These are phyloP conservation scores for Acleris cristana DNA, from an alignment of 2,888 invertebrate species.

Conservation along the genomic window DNA sequence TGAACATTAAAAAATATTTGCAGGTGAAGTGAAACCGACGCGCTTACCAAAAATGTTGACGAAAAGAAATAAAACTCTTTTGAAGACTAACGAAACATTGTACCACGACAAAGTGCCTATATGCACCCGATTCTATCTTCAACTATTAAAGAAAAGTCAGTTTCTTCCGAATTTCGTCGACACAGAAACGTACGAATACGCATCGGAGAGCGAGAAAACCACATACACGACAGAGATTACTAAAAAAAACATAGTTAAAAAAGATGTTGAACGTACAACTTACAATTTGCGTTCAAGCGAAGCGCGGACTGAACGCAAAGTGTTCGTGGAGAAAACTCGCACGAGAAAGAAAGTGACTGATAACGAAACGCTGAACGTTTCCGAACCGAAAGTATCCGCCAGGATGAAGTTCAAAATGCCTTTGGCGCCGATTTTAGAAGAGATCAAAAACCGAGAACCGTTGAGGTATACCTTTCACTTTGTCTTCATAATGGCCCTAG, in stretches of 20 bases:
- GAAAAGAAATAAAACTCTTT: conserved; percentile 64
- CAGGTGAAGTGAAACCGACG: conserved; percentile 57
- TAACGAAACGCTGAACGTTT: conserved; percentile 41
- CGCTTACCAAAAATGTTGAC: conserved; percentile 53
- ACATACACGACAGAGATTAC: conserved; percentile 52
- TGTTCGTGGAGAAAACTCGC: conserved; percentile 57
- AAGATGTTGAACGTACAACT: conserved; percentile 55
- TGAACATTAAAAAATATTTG: neutral
- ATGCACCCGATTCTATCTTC: conserved; percentile 73
- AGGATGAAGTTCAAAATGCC: conserved; percentile 56
- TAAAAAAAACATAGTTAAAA: conserved; percentile 53
- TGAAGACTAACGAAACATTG: conserved; percentile 70
- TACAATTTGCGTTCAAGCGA: conserved; percentile 72
- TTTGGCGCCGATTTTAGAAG: conserved; percentile 73
- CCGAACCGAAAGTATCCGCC: conserved; percentile 39
- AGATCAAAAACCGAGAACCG: conserved; percentile 67
- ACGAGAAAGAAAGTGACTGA: conserved; percentile 40
- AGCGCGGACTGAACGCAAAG: conserved; percentile 66
- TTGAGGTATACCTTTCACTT: conserved; percentile 49
- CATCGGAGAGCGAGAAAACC: conserved; percentile 68
- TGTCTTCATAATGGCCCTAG: neutral
- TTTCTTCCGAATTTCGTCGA: conserved; percentile 66
- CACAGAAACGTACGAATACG: conserved; percentile 70
- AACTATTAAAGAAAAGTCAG: conserved; percentile 71
- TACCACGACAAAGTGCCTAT: conserved; percentile 76